Evolutionary conservation across 23 tunicate species (phyloP), one percentile per base, ranked within the genome.

Genomic region (Aplidium turbinatum): DNA sequence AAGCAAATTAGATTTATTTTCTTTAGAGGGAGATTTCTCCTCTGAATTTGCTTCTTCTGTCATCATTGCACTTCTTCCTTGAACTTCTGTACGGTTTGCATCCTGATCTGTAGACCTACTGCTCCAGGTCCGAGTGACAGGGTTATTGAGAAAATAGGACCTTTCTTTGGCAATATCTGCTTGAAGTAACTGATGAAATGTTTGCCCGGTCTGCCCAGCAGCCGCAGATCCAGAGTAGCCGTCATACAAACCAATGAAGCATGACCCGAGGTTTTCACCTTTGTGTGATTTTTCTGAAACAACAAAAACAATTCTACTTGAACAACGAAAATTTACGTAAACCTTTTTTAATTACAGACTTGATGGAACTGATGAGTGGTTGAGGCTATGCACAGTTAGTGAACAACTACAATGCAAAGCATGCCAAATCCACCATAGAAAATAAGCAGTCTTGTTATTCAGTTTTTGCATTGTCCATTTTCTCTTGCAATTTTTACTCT

Each of bases 161-260:
- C 31, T 63, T 47, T 61, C 48, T 21, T 63, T 3, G 23, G 29
- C 51, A 1, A 74, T 33, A 29, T 73, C 79, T 50, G 65, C 28
- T 34, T 75, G 21, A 25, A 76, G 32, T 26, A 38, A 45, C 1
- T 39, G 18, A 38, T 85, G 92, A 31, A 85, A 33, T 9, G 48
- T 33, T 48, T 70, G 64, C 16, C 51, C 39, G 6, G 75, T 57
- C 7, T 57, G 70, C 30, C 68, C 53, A 18, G 82, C 87, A n/a
- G 96, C 86, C 0, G 81, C 46, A 31, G 52, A 16, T 16, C 96
- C 96, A 47, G 51, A 72, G 48, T 88, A 58, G 1, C 96, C 96
- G 51, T 81, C 83, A 45, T 75, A 88, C 68, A 88, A 22, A 20
- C 96, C 96, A 30, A 88, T 47, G 48, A 47, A 88, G 47, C 86